Evolutionary conservation across 23 tunicate species (phyloP).

Genomic region (Styela plicata): DNA sequence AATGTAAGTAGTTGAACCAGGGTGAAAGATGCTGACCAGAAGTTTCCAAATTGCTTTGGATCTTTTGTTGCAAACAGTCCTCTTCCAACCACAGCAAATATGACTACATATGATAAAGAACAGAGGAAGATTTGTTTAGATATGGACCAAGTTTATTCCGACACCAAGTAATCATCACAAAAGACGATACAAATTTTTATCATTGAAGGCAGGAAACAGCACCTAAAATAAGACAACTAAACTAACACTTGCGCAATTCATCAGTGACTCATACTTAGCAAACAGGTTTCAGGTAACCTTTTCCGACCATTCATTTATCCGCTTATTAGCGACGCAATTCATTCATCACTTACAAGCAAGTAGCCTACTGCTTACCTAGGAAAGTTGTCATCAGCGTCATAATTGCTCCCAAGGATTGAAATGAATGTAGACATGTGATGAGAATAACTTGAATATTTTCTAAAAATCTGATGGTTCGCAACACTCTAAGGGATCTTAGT

Average conservation of each 20-base stretch:
- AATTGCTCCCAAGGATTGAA: slow-evolving; percentile 88
- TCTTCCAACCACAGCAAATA: slow-evolving; percentile 87
- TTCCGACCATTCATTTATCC: no score
- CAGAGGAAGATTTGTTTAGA: no score
- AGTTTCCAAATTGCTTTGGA: slow-evolving; percentile 66
- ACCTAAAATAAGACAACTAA: no score
- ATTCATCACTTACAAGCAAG: no score
- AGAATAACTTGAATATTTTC: slow-evolving; percentile 91
- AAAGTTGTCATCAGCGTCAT: slow-evolving; percentile 72
- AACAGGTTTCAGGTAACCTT: no score
- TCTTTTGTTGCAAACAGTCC: slow-evolving; percentile 63
- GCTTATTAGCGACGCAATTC: no score
- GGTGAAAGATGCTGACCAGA: slow-evolving; percentile 68
- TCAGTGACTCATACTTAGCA: no score
- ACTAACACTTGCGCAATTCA: no score
- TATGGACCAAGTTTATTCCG: no score
- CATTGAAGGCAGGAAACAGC: no score
- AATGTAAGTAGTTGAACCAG: slow-evolving; percentile 72
- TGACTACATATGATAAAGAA: slow-evolving; percentile 29
- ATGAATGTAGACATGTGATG: slow-evolving; percentile 83
- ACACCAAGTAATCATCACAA: no score
- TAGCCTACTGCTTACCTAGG: slow-evolving; percentile 67
- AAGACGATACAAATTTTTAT: no score
- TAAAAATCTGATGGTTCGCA: slow-evolving; percentile 81
- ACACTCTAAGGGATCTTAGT: slow-evolving; percentile 71